Percentiles rank a stretch among this genome's conserved stretches.
Evolutionary conservation across 2,888 invertebrate genomes (phyloP).

Genomic region (Aphodius granarius): DNA sequence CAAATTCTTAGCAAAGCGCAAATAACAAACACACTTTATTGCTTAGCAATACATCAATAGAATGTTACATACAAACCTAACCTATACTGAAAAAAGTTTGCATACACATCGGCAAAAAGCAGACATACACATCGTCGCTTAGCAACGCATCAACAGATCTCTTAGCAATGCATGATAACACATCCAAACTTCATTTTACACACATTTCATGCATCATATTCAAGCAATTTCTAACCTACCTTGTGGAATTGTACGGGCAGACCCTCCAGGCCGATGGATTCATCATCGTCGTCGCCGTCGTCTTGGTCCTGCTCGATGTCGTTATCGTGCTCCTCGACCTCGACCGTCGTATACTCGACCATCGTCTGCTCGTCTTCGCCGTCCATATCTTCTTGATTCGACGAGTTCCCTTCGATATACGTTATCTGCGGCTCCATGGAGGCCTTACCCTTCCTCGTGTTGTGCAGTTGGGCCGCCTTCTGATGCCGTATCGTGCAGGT

Average conservation of each 20-base stretch:
- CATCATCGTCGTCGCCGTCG: slow-evolving; percentile 43
- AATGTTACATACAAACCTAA: no score
- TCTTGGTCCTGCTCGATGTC: slow-evolving; percentile 39
- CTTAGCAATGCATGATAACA: no score
- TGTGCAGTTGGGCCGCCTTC: slow-evolving; percentile 52
- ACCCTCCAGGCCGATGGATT: slow-evolving; percentile 35
- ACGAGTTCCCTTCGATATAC: slow-evolving; percentile 21
- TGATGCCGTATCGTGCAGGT: slow-evolving; percentile 63
- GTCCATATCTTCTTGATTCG: slow-evolving; percentile 32
- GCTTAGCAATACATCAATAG: no score
- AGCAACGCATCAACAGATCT: no score
- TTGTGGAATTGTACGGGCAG: slow-evolving; percentile 39
- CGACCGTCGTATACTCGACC: slow-evolving; percentile 30
- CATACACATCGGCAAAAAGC: no score
- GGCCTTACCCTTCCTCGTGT: slow-evolving; percentile 37
- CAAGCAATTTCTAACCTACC: slow-evolving; percentile 33
- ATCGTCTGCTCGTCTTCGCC: slow-evolving; percentile 34
- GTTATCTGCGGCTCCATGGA: slow-evolving; percentile 25
- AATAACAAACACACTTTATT: no score
- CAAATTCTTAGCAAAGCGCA: no score
- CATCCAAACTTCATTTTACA: no score
- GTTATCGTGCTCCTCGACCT: slow-evolving; percentile 36
- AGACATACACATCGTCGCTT: no score
- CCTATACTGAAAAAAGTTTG: no score
- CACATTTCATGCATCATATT: no score